Conservation (phyloP, 2,888 invertebrate genomes). For the Platycheirus rosarum region DNA sequence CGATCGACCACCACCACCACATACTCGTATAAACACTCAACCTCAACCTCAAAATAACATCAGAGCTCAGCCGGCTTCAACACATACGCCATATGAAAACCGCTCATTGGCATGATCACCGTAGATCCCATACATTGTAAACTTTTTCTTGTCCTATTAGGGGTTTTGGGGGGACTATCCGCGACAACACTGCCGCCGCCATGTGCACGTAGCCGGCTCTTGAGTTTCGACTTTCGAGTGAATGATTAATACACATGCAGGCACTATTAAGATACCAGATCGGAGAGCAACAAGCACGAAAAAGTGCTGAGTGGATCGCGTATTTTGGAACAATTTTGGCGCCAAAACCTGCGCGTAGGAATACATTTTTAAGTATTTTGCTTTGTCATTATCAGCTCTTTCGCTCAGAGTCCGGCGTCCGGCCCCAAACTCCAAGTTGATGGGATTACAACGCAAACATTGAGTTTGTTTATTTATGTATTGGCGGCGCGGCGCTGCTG, state of each 20-base stretch:
- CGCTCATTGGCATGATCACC: slow-evolving; percentile 52
- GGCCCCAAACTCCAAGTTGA: no score
- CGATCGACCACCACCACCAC: slow-evolving; percentile 19
- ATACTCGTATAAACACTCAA: background rate
- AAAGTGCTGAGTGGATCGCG: slow-evolving; percentile 25
- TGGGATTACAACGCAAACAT: slow-evolving; percentile 21
- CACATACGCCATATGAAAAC: slow-evolving; percentile 27
- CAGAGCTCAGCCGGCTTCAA: slow-evolving; percentile 35
- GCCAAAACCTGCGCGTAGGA: slow-evolving; percentile 67
- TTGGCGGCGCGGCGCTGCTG: slow-evolving; percentile 20
- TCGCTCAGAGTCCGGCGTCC: no score
- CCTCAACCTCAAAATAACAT: background rate
- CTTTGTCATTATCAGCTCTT: slow-evolving; percentile 14
- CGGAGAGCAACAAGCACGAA: background rate
- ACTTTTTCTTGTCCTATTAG: slow-evolving; percentile 7
- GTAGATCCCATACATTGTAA: slow-evolving; percentile 40
- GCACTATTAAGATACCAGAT: slow-evolving; percentile 1
- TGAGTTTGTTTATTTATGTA: slow-evolving; percentile 40
- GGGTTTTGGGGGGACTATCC: background rate
- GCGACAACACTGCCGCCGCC: slow-evolving; percentile 33
- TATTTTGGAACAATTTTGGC: slow-evolving; percentile 68
- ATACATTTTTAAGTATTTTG: slow-evolving; percentile 47
- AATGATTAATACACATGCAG: slow-evolving; percentile 49
- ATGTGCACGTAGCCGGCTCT: slow-evolving; percentile 60
- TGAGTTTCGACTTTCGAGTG: slow-evolving; percentile 55